Conservation (phyloP, 2,888 invertebrate species). For the Archips xylosteana region DNA sequence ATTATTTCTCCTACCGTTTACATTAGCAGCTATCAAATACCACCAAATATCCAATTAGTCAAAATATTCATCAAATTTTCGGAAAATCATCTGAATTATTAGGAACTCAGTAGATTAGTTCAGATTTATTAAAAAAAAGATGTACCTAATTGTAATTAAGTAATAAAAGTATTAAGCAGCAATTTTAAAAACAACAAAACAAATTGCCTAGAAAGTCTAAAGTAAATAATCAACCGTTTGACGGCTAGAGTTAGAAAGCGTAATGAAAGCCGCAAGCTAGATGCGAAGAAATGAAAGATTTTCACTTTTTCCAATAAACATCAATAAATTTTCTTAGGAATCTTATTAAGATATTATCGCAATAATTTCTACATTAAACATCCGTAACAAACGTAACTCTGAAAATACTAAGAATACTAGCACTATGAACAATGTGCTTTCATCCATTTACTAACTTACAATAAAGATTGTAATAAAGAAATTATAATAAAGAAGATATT, state of each 20-base stretch:
- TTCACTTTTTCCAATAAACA: slow-evolving; percentile 35
- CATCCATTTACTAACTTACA: neutral
- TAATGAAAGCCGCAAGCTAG: slow-evolving; percentile 48
- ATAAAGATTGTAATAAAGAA: neutral
- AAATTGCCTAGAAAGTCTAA: slow-evolving; percentile 59
- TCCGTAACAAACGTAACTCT: neutral
- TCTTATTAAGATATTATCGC: neutral
- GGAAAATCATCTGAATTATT: neutral
- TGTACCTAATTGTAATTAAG: neutral
- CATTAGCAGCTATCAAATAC: neutral
- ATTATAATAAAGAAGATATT: neutral
- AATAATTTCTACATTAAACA: neutral
- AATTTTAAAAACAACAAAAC: slow-evolving; percentile 45
- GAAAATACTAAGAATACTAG: neutral
- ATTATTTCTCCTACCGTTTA: slow-evolving; percentile 18
- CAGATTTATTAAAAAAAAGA: neutral
- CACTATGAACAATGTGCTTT: neutral
- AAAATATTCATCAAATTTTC: neutral
- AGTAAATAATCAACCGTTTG: slow-evolving; percentile 56
- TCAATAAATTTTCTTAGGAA: neutral
- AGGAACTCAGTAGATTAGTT: no score
- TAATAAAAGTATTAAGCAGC: neutral
- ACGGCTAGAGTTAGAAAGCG: slow-evolving; percentile 55
- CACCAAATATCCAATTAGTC: neutral
- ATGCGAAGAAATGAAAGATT: slow-evolving; percentile 48